Evolutionary conservation across 1,140 invertebrate genomes (phyloP).

Genomic region (Tetragnatha versicolor): DNA sequence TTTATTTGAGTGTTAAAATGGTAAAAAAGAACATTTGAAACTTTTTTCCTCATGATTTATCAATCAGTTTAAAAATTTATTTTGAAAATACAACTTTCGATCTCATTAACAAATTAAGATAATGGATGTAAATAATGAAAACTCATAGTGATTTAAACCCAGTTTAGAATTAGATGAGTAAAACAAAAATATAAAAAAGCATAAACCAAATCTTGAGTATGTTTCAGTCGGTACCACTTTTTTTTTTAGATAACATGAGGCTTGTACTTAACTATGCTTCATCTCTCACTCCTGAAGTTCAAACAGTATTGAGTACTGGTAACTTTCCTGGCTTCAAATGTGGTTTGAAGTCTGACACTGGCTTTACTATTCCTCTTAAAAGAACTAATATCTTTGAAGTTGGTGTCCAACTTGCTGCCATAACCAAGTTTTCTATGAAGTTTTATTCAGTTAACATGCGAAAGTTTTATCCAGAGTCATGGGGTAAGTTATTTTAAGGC

Average conservation of each 20-base stretch:
- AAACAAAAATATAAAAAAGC: background rate
- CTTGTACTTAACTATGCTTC: background rate
- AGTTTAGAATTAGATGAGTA: background rate
- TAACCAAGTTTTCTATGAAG: conserved; percentile 19
- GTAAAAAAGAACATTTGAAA: too few relatives aligned
- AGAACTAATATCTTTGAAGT: conserved; percentile 16
- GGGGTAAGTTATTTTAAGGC: background rate
- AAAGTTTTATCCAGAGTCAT: conserved; percentile 42
- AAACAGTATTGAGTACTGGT: conserved; percentile 5
- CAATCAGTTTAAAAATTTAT: too few relatives aligned
- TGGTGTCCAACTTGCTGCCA: background rate
- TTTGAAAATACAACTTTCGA: too few relatives aligned
- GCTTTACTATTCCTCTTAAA: conserved; percentile 9
- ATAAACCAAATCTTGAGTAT: background rate
- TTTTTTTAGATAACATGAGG: background rate
- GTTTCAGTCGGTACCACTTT: background rate
- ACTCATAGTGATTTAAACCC: background rate
- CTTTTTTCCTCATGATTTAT: too few relatives aligned
- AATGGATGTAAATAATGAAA: background rate
- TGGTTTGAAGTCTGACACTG: background rate
- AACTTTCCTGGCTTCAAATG: background rate
- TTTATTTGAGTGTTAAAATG: too few relatives aligned
- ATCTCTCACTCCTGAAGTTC: conserved; percentile 3
- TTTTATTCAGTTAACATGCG: conserved; percentile 21
- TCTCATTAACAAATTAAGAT: background rate